Percentiles rank a stretch among this genome's conserved stretches.
Conservation (phyloP, 1,140 invertebrate species). For the Anagrus nilaparvatae region DNA sequence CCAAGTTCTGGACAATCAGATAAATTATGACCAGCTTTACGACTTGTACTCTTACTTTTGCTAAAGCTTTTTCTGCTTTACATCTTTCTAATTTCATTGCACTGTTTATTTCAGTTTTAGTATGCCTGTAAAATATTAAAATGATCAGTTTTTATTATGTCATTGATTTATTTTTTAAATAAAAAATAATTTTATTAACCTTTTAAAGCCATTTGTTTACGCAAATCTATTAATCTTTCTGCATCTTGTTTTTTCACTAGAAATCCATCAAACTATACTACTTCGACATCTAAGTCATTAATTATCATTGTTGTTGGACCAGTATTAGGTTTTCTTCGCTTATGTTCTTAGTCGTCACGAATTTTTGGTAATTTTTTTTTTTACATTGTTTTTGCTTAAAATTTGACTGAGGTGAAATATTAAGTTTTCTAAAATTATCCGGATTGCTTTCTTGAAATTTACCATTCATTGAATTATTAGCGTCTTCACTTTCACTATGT, state of each 20-base stretch:
- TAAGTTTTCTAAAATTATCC: not conserved
- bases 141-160: not conserved
- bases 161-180: constrained; percentile 3
- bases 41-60: constrained; percentile 50
- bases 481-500: constrained; percentile 3
- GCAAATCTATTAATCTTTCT: constrained; percentile 48
- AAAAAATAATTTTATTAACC: constrained; percentile 29
- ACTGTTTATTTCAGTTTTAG: constrained; percentile 51
- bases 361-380: constrained; percentile 25
- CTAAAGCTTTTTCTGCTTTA: constrained; percentile 58
- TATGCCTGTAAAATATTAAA: constrained; percentile 32
- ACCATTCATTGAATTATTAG: not conserved
- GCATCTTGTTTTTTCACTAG: constrained; percentile 61
- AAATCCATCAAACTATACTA: constrained; percentile 56
- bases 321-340: constrained; percentile 41
- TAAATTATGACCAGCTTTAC: constrained; percentile 64
- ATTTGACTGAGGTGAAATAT: constrained; percentile 4
- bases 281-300: constrained; percentile 51
- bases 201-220: constrained; percentile 52
- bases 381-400: constrained; percentile 10
- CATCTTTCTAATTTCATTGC: constrained; percentile 58
- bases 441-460: not conserved
- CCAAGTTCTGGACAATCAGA: constrained; percentile 64
- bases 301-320: constrained; percentile 45
- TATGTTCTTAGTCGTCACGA: constrained; percentile 31